Evolutionary conservation across 2,888 invertebrate species (phyloP), one percentile per base, ranked within the genome.

Genomic region (Serrognathus titanus): DNA sequence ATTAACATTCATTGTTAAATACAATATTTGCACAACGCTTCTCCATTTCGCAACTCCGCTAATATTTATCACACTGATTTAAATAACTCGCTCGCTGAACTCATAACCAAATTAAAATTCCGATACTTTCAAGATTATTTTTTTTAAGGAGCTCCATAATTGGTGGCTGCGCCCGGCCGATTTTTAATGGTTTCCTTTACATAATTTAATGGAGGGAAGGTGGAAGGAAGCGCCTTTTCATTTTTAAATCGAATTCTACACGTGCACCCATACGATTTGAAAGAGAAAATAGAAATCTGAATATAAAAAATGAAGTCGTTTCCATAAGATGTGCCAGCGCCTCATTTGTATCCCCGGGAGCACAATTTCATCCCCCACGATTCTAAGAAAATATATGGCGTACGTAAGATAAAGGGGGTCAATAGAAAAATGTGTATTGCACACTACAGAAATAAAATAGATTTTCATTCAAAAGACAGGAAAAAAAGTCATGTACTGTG

Each of bases 1-100:
- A 68, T 72, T 71, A 71, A 68, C 68, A 71, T 71, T 71, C 72
- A 72, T 71, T 73, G 71, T 72, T 71, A 70, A 69, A 70, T 72
- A 70, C 57, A 60, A 60, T 60, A 60, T 60, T 60, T 60, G 54
- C 57, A 51, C 64, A 63, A 67, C 65, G 66, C 70, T 66, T 69
- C 67, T 69, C 68, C 71, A 67, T 69, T 69, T 67, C 68, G 65
- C 64, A 69, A 69, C 66, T 63, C 59, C 65, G 70, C 69, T 69
- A 72, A 71, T 72, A 71, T 72, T 72, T 72, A 66, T 70, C 64
- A 31, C 16, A 68, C 70, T 71, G 71, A 72, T 72, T 72, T 71
- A 66, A 67, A 68, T 70, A 69, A 72, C 53, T 58, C 59, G 59
- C 54, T 31, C 24, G 24, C 24, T 31, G 24, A 31, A 31, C 24